These are phyloP conservation scores for Gastracanthus pulcherrimus DNA, from an alignment of 2,888 invertebrate genomes.

Conservation along the genomic window DNA sequence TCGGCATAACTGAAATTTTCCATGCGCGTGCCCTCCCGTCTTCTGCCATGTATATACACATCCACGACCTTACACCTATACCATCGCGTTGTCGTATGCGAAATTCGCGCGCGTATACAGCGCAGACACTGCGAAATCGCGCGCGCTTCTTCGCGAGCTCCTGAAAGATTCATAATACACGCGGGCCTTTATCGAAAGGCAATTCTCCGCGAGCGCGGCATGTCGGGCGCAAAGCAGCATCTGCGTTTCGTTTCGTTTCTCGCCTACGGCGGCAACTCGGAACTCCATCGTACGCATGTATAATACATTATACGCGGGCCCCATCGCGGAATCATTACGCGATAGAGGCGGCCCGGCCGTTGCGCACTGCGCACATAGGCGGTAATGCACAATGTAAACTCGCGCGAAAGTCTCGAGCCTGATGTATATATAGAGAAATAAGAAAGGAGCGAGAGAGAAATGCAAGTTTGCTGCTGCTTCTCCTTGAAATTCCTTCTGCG, in stretches of 20 bases:
- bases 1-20: conserved; percentile 31
- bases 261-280: not conserved
- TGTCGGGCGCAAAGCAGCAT: not conserved
- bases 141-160: not conserved
- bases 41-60: no score
- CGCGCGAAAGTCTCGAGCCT: not conserved
- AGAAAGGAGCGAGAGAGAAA: not conserved
- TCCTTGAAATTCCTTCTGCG: not conserved
- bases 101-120: not conserved
- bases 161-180: conserved; percentile 47
- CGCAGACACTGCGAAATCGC: no score
- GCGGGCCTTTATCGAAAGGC: conserved; percentile 32
- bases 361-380: no score
- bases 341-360: conserved; percentile 19
- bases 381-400: not conserved
- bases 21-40: not conserved
- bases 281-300: not conserved
- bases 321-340: conserved; percentile 25
- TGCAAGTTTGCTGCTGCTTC: not conserved
- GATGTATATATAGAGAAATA: not conserved
- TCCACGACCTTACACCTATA: no score
- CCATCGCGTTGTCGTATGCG: no score
- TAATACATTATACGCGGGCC: not conserved
- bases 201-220: conserved; percentile 5
- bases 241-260: not conserved